Conservation (phyloP, 2,797 vertebrate genomes). For the Micromesistius poutassou region DNA sequence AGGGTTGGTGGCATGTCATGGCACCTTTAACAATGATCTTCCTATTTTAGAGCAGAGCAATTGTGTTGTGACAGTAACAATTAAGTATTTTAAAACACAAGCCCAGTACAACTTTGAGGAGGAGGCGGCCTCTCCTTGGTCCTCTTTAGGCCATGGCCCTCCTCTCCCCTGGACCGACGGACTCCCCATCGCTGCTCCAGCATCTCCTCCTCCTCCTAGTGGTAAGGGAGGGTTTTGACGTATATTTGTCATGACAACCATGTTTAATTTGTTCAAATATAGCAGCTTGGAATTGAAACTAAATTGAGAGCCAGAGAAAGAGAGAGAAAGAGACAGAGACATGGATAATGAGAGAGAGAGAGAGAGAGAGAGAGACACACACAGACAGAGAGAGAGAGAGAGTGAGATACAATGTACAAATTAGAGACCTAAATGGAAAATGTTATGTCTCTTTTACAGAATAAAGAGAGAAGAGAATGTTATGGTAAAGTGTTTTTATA, state of each 20-base stretch:
- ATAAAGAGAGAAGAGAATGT: no score
- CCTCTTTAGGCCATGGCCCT: constrained; percentile 81
- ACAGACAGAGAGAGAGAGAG: neutral
- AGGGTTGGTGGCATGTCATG: no score
- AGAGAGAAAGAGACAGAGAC: no score
- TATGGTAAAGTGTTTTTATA: no score
- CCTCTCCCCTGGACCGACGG: constrained; percentile 59
- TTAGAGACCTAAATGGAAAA: no score
- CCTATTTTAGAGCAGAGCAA: neutral
- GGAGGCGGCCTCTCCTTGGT: constrained; percentile 76
- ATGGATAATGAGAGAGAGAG: no score
- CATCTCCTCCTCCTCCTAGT: constrained; percentile 66
- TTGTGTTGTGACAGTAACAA: neutral
- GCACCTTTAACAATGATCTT: neutral
- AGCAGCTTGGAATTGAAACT: neutral
- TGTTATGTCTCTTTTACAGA: no score
- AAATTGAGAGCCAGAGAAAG: neutral
- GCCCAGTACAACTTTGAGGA: neutral
- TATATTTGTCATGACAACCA: neutral
- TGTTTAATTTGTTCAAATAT: neutral
- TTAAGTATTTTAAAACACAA: neutral
- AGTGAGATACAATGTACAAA: no score
- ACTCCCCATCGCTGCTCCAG: constrained; percentile 82
- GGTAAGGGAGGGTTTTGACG: constrained; percentile 2
- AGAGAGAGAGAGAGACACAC: no score